Percentiles rank a stretch among this genome's conserved stretches.
Conservation (phyloP, 2,113 vertebrate species). For the Melanerpes formicivorus region DNA sequence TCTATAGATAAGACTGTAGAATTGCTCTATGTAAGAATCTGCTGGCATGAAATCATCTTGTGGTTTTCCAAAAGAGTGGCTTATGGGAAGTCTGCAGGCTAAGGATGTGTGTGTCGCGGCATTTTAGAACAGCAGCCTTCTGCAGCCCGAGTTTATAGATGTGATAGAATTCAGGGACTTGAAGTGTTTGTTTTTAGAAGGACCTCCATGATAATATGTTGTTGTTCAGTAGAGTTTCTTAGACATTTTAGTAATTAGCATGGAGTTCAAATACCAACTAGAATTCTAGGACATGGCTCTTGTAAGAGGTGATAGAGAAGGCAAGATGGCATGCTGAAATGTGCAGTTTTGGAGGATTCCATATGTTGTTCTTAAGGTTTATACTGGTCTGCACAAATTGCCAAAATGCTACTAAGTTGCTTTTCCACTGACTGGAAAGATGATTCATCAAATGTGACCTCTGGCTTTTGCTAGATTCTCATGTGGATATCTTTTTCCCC, state of each 20-base stretch:
- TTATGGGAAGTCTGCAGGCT: neutral
- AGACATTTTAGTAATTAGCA: neutral
- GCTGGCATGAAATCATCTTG: constrained; percentile 13
- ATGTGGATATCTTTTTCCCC: neutral
- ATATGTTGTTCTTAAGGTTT: neutral
- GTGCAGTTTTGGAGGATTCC: neutral
- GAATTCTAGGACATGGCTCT: neutral
- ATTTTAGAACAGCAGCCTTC: neutral
- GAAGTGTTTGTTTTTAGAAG: neutral
- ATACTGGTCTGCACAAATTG: neutral
- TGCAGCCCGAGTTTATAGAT: neutral
- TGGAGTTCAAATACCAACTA: neutral
- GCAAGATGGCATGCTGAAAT: neutral
- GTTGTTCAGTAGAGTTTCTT: neutral
- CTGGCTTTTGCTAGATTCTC: neutral
- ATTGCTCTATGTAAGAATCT: neutral
- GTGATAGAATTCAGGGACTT: neutral
- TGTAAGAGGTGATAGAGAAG: neutral
- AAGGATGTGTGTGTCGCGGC: neutral
- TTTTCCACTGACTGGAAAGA: neutral
- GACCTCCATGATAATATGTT: neutral
- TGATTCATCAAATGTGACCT: neutral
- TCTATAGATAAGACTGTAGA: neutral
- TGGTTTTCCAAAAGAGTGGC: constrained; percentile 1
- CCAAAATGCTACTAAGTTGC: neutral